Evolutionary conservation across 2,113 vertebrate genomes (phyloP).

Genomic region (Spizaetus ornatus): DNA sequence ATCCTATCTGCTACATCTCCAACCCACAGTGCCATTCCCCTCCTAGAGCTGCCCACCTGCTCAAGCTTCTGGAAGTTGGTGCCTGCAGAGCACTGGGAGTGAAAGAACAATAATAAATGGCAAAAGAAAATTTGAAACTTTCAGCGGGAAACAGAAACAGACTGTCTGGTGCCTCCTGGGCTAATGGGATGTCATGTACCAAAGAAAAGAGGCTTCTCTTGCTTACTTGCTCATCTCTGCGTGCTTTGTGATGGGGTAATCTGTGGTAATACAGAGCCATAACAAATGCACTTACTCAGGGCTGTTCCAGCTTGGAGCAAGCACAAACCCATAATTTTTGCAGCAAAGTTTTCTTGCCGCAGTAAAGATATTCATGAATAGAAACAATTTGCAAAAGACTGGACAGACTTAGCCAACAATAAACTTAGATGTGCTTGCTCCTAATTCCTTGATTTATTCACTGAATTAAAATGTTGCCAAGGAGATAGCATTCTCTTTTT

Average conservation of each 20-base stretch:
- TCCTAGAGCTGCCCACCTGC: not conserved
- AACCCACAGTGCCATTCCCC: not conserved
- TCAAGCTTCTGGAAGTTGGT: not conserved
- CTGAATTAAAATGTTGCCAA: not conserved
- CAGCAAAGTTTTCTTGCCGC: not conserved
- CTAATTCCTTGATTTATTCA: not conserved
- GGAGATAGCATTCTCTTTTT: not conserved
- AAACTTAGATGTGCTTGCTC: not conserved
- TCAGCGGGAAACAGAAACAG: not conserved
- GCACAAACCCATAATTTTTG: accelerated
- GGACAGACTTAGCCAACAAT: accelerated
- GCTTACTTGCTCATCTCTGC: not conserved
- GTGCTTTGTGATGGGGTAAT: not conserved
- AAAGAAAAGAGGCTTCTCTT: not conserved
- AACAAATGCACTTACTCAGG: accelerated
- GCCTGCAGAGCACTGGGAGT: not conserved
- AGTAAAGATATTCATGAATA: not conserved
- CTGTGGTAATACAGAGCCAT: accelerated
- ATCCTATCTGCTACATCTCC: not conserved
- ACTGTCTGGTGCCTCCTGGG: not conserved
- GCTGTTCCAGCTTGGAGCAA: not conserved
- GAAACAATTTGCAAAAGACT: not conserved
- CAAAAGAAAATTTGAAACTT: not conserved
- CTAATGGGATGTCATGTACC: accelerated
- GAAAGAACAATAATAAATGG: not conserved